Conservation (phyloP, 2,797 vertebrate species). For the Galago senegalensis region DNA sequence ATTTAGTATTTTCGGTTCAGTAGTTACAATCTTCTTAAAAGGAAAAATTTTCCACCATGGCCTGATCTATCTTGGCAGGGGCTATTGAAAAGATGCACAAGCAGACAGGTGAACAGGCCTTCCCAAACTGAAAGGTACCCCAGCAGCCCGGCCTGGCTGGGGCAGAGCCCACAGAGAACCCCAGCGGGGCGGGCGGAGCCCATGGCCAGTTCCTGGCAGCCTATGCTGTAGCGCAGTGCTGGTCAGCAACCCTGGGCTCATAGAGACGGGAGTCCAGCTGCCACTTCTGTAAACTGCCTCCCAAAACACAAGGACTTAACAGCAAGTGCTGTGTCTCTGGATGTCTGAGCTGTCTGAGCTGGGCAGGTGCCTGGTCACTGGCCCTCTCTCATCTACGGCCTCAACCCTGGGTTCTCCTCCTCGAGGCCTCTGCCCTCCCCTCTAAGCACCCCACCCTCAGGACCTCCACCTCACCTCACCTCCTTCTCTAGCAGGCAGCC, state of each 20-base stretch:
- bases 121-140: not conserved
- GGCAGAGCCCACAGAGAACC: accelerated
- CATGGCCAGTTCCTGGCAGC: accelerated
- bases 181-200: not conserved
- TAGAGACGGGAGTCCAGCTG: not conserved
- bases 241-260: not conserved
- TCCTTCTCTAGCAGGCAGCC: not conserved
- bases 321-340: too few species aligned
- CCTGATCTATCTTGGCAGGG: not conserved
- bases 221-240: not conserved
- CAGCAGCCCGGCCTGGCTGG: accelerated
- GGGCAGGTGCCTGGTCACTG: accelerated
- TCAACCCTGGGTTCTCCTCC: not conserved
- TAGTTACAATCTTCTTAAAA: constrained; percentile 48
- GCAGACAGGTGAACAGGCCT: not conserved
- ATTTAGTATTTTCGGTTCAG: constrained; percentile 3
- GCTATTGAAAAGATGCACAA: not conserved
- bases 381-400: not conserved
- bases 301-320: accelerated
- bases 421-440: not conserved
- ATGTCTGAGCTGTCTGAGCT: not conserved
- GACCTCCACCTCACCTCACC: not conserved
- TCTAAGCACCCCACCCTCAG: accelerated
- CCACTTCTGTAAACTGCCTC: not conserved
- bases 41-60: not conserved